phyloP scores from a whole-genome alignment of 2,113 vertebrate species.

The Hippocampus zosterae region DNA sequence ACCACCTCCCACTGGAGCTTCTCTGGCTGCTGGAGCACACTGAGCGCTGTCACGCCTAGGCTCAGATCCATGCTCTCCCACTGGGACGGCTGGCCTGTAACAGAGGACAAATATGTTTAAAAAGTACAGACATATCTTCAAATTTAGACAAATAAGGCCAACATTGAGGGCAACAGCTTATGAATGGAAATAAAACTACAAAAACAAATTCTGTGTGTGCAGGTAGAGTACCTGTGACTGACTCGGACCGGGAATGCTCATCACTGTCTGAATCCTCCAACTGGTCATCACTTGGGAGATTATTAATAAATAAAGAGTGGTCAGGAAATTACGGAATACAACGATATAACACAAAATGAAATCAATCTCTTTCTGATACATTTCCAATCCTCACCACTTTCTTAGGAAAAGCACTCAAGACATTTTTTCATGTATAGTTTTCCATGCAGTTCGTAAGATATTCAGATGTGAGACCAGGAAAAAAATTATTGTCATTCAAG shows the following conservation, averaged over 20 bases:
- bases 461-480: too few species aligned
- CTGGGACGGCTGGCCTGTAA: slow-evolving; percentile 86
- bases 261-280: slow-evolving; percentile 98
- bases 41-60: slow-evolving; percentile 91
- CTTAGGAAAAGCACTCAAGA: neutral
- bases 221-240: slow-evolving; percentile 80
- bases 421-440: too few species aligned
- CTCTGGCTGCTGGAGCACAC: slow-evolving; percentile 96
- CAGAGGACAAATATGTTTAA: neutral
- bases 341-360: slow-evolving; percentile 5
- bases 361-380: neutral
- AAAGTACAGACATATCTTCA: neutral
- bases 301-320: neutral
- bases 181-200: neutral
- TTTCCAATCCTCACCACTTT: neutral
- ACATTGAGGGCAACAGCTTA: neutral
- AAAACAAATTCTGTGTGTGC: neutral
- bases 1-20: slow-evolving; percentile 98
- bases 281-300: slow-evolving; percentile 85
- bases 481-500: too few species aligned
- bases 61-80: slow-evolving; percentile 94
- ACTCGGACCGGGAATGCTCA: slow-evolving; percentile 97
- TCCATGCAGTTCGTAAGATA: too few species aligned
- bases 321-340: neutral
- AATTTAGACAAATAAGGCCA: neutral